These are phyloP conservation scores for Monochamus saltuarius DNA, from an alignment of 1,140 invertebrate genomes.

Conservation along the genomic window DNA sequence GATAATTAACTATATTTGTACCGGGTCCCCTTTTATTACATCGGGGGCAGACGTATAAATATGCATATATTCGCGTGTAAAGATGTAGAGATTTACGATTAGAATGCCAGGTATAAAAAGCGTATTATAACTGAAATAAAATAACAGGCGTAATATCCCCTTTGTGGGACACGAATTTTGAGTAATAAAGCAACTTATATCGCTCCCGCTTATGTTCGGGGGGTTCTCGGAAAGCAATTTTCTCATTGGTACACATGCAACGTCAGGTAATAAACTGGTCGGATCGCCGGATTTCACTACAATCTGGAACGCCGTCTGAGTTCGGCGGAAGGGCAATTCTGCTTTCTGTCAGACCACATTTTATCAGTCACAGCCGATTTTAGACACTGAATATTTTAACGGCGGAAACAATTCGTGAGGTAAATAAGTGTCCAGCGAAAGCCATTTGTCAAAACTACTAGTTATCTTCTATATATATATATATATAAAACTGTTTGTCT, in stretches of 20 bases:
- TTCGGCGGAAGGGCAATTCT: too few species aligned
- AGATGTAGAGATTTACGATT: not conserved
- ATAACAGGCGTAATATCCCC: slow-evolving; percentile 7
- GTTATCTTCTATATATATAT: too few species aligned
- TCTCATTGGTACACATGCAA: not conserved
- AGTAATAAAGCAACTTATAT: slow-evolving; percentile 7
- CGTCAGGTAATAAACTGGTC: too few species aligned
- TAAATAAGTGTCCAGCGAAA: too few species aligned
- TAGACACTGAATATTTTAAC: too few species aligned
- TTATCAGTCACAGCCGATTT: too few species aligned
- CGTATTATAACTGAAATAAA: slow-evolving; percentile 3
- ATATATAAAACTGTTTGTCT: too few species aligned
- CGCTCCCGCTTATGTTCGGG: slow-evolving; percentile 1
- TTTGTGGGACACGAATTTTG: slow-evolving; percentile 8
- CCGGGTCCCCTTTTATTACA: not conserved
- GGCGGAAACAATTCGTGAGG: too few species aligned
- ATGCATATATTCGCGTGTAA: slow-evolving; percentile 10
- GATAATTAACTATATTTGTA: slow-evolving; percentile 9
- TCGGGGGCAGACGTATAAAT: not conserved
- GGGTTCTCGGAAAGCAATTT: not conserved
- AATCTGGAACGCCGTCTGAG: too few species aligned
- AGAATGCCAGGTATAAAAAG: slow-evolving; percentile 3
- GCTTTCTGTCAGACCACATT: too few species aligned
- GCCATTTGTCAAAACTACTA: too few species aligned
- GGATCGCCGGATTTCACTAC: too few species aligned